A percentile compares a stretch with the other conserved stretches of the same genome.
Conservation (phyloP, 2,888 invertebrate species). For the Ceratothoa steindachneri region DNA sequence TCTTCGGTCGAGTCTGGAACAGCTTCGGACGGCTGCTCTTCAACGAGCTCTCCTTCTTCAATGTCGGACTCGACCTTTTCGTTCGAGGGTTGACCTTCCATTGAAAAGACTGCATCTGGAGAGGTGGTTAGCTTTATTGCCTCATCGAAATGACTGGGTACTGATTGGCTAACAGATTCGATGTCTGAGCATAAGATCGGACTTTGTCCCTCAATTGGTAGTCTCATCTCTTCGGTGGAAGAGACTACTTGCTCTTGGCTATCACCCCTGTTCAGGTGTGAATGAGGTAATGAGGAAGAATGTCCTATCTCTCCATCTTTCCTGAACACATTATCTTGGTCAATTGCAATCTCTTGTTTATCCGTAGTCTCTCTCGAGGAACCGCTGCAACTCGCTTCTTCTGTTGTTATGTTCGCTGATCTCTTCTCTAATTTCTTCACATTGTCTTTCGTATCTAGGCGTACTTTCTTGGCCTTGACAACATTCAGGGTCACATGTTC, state of each 20-base stretch:
- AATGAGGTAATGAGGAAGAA: not conserved
- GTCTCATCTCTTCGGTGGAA: not conserved
- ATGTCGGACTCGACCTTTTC: not conserved
- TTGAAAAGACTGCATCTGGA: not conserved
- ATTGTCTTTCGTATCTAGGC: not conserved
- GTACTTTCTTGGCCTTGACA: not conserved
- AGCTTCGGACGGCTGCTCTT: not conserved
- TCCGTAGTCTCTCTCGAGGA: not conserved
- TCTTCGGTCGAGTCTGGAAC: constrained; percentile 3
- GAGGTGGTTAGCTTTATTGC: not conserved
- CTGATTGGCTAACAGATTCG: not conserved
- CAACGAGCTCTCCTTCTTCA: not conserved
- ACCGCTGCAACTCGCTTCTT: not conserved
- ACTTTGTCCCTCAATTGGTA: not conserved
- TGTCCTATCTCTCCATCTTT: not conserved
- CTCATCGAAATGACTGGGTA: not conserved
- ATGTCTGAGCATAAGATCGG: not conserved
- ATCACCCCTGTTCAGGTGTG: not conserved
- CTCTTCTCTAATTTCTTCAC: not conserved
- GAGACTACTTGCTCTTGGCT: not conserved
- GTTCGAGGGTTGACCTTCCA: not conserved
- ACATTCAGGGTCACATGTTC: not conserved
- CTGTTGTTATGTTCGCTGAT: not conserved
- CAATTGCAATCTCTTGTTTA: not conserved
- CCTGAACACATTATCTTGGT: not conserved